Evolutionary conservation across 1,140 invertebrate species (phyloP).

Genomic region (Olivierus martensii): DNA sequence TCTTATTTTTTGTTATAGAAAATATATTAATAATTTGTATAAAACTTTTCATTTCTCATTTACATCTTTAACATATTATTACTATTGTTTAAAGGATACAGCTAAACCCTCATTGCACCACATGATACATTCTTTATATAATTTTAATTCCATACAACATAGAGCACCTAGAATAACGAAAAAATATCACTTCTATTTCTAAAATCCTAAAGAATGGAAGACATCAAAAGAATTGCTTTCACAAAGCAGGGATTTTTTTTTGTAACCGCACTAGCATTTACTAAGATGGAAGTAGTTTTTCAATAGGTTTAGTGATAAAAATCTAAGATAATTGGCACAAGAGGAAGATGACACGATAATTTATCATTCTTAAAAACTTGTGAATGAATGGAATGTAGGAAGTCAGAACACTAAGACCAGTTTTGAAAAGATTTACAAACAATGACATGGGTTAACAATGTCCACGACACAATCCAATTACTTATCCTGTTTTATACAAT

Average conservation of each 20-base stretch:
- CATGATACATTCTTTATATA: constrained; percentile 54
- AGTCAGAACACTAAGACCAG: neutral
- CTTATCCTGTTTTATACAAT: neutral
- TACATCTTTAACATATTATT: neutral
- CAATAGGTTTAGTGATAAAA: neutral
- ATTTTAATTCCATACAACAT: constrained; percentile 49
- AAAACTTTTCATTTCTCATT: no score
- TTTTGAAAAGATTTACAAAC: neutral
- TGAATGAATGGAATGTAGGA: neutral
- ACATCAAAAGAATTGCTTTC: no score
- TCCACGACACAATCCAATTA: neutral
- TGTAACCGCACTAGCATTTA: neutral
- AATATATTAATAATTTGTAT: neutral
- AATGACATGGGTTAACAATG: constrained; percentile 1
- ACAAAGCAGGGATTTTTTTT: neutral
- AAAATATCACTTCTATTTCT: no score
- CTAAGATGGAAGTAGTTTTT: neutral
- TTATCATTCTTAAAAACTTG: neutral
- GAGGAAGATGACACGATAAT: neutral
- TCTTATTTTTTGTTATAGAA: neutral
- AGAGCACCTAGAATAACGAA: constrained; percentile 40
- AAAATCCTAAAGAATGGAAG: no score
- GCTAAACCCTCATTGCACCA: constrained; percentile 46
- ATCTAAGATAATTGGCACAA: neutral
- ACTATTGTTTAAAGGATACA: neutral